Base-by-base conservation (phyloP, 2,797 vertebrate species). In the Periparus ater region DNA sequence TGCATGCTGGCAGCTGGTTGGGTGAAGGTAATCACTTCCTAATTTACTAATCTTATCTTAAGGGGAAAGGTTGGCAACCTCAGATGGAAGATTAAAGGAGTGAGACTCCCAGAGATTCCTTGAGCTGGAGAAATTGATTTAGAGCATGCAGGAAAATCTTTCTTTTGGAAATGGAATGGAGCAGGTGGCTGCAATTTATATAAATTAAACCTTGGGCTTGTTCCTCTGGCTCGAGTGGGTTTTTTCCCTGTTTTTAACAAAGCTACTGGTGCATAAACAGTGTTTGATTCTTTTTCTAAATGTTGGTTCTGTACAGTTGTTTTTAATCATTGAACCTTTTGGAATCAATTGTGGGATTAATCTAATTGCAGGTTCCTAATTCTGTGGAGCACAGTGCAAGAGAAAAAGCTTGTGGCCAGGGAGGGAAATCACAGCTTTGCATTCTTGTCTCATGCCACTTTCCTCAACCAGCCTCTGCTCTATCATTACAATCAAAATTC, bases 161-260 rank as follows among this genome's bases (percentile, higher is more conserved):
- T 94, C 75, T 78, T 55, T 93, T 84, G 89, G 74, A 81, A 96
- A 89, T 32, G 19, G 76, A 78, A 77, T 9, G 17, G 42, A 92
- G 78, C 91, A 95, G 93, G 91, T 91, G 93, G 79, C 84, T 90
- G 88, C 88, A 96, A 97, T 97, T 96, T 95, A 95, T 85, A 91
- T 87, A 92, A 93, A 95, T 96, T 95, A 96, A 91, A 89, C 78
- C 19, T 66, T 85, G 77, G 82, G 42, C 45, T 89, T 72, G 21
- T 93, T 92, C 66, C 71, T 84, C 50, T 70, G 91, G 45, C 70
- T 68, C 47, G 38, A 73, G n/a, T 36, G 40, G 27, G 8, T 0
- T 48, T 47, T 80, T 65, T 20, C 25, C 32, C 20, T 53, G 40
- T 40, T 95, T 91, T 88, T 85, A 85, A 87, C 78, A 87, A 89